A percentile compares a stretch with the other conserved stretches of the same genome.
phyloP scores from a whole-genome alignment of 2,113 vertebrate species.

The Platysternon megacephalum region DNA sequence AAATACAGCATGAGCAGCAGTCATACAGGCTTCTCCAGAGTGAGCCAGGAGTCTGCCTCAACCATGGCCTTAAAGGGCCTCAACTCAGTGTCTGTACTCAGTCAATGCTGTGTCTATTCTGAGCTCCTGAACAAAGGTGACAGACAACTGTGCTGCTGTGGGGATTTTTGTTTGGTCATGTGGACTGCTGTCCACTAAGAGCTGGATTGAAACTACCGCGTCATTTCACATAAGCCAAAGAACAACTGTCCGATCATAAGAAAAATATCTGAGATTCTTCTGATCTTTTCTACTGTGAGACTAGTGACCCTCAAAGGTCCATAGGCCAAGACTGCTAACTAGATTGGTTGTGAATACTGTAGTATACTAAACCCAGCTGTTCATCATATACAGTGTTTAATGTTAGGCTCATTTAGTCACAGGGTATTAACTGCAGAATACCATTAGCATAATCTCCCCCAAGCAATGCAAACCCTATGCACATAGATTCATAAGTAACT shows the following conservation, averaged over 20 bases:
- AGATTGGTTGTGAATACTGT: background rate
- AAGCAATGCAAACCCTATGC: background rate
- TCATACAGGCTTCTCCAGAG: conserved; percentile 33
- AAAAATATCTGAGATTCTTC: background rate
- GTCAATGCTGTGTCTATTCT: background rate
- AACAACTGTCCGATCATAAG: background rate
- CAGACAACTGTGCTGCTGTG: background rate
- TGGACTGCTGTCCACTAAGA: accelerated
- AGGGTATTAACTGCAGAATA: background rate
- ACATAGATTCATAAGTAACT: background rate
- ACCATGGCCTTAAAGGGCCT: conserved; percentile 42
- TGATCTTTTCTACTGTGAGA: background rate
- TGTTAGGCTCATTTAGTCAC: background rate
- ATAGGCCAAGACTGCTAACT: background rate
- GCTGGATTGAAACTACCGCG: accelerated
- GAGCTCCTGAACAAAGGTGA: background rate
- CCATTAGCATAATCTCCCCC: background rate
- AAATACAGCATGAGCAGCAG: conserved; percentile 27
- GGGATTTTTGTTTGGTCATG: background rate
- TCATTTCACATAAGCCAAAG: background rate
- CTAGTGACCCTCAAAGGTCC: background rate
- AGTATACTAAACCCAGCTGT: background rate
- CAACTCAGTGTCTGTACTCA: background rate
- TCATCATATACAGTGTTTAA: background rate
- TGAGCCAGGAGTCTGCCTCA: conserved; percentile 44